phyloP scores from a whole-genome alignment of 92 coral and sea anemone species.

The Epizoanthus fatuus region DNA sequence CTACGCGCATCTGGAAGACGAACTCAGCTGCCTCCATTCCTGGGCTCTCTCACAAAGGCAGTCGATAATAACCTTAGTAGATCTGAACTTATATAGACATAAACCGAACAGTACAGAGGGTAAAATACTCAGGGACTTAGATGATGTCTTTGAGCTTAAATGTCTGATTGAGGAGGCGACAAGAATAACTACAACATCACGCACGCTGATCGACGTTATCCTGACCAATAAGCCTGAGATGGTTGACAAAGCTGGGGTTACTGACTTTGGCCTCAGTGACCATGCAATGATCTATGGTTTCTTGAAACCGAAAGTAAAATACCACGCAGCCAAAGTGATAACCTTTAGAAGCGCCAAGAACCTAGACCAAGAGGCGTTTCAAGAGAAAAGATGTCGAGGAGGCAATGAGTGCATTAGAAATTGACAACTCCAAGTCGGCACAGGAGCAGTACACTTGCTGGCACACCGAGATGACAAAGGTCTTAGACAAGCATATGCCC shows the following conservation, averaged over 20 bases:
- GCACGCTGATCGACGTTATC: constrained; percentile 51
- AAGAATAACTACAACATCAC: constrained; percentile 44
- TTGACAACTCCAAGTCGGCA: constrained; percentile 15
- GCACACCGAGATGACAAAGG: constrained; percentile 4
- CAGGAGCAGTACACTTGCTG: constrained; percentile 14
- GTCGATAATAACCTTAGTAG: background rate
- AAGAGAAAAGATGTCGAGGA: constrained; percentile 19
- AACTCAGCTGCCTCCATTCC: background rate
- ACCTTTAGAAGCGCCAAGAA: constrained; percentile 10
- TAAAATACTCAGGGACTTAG: constrained; percentile 53
- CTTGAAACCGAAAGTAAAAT: constrained; percentile 34
- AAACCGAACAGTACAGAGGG: constrained; percentile 68
- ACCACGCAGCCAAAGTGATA: constrained; percentile 39
- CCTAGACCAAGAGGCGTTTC: constrained; percentile 13
- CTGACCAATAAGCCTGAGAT: constrained; percentile 57
- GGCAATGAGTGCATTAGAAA: constrained; percentile 8
- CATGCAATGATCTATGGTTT: constrained; percentile 28
- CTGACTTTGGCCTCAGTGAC: constrained; percentile 57
- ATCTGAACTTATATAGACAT: constrained; percentile 37
- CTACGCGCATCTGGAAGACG: background rate
- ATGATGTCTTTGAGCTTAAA: constrained; percentile 45
- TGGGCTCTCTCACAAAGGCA: background rate
- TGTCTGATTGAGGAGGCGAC: constrained; percentile 49
- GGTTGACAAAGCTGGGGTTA: constrained; percentile 50
- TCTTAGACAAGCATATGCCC: constrained; percentile 13